Base-by-base conservation (phyloP, 2,888 invertebrate genomes). In the Pyrrhosoma nymphula region DNA sequence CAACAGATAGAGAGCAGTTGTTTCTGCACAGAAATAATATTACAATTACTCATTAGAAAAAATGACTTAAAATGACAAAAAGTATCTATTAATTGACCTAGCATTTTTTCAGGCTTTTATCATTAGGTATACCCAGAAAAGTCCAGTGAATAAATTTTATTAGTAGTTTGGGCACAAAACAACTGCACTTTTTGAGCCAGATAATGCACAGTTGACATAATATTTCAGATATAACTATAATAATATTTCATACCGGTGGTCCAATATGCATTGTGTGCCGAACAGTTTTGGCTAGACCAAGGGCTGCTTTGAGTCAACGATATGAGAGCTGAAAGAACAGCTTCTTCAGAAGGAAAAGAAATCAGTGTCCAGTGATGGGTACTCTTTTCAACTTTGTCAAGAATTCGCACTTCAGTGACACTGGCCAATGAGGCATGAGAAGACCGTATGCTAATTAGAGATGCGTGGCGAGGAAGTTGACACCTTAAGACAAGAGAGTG, bases 221-320 rank as follows among this genome's bases (percentile, higher is more conserved):
- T 47, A 47, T 47, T 47, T 47, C 47, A 69, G 14, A 95, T 35
- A 26, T 23, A 82, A 47, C 18, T 18, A 39, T 23, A 63, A 23
- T 56, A 47, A 30, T 35, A 47, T 69, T 93, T 56, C 95, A 60
- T 60, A 95, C 96, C 96, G 88, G 96, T 95, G 1, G 96, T 96
- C 95, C 96, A 96, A 91, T 96, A 95, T 16, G 96, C 96, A 88
- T 96, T 96, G 93, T 90, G 75, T 47, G 95, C 56, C 4, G 95
- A 95, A 55, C 95, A 60, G 88, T 96, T 95, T 39, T 88, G 55
- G 35, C 47, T 93, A 69, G 93, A 93, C 93, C 93, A 93, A 69
- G 93, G 93, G 63, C 93, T 93, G 47, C 93, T 93, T 69, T 93
- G 93, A n/a, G 93, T 91, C 23, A 95, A 39, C 39, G 88, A 89